Conservation (phyloP, 1,140 invertebrate genomes). For the Stegodyphus dumicola region DNA sequence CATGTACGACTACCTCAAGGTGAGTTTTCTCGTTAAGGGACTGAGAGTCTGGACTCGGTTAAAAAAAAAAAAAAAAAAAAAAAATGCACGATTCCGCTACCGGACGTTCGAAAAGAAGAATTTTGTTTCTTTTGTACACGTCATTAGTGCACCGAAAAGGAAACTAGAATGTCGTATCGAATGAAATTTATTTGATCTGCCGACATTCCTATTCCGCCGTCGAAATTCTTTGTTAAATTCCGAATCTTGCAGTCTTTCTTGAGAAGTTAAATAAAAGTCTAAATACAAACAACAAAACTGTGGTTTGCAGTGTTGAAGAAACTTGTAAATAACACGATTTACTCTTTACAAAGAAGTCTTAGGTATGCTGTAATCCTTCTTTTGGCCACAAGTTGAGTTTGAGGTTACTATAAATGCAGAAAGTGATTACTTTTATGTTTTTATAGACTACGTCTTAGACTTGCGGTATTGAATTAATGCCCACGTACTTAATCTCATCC, state of each 20-base stretch:
- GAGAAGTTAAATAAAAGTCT: too few relatives aligned
- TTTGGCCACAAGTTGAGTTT: too few relatives aligned
- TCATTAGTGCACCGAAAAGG: conserved; percentile 25
- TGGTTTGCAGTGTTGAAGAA: too few relatives aligned
- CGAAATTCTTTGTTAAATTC: conserved; percentile 19
- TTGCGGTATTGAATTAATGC: too few relatives aligned
- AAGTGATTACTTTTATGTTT: too few relatives aligned
- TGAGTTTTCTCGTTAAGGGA: conserved; percentile 21
- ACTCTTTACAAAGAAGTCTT: too few relatives aligned
- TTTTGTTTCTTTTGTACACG: conserved; percentile 5
- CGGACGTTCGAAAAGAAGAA: conserved; percentile 26
- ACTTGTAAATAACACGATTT: too few relatives aligned
- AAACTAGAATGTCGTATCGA: conserved; percentile 9
- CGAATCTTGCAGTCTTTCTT: neutral
- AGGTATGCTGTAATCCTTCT: too few relatives aligned
- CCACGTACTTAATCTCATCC: too few relatives aligned
- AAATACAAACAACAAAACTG: too few relatives aligned
- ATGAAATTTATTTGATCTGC: conserved; percentile 25
- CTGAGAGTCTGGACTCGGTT: neutral
- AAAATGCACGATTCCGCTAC: neutral
- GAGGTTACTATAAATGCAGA: too few relatives aligned
- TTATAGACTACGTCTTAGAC: too few relatives aligned
- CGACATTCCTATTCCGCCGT: neutral
- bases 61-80: neutral
- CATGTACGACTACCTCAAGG: conserved; percentile 90